phyloP scores from a whole-genome alignment of 2,797 vertebrate genomes.

The Adrianichthys oophorus region DNA sequence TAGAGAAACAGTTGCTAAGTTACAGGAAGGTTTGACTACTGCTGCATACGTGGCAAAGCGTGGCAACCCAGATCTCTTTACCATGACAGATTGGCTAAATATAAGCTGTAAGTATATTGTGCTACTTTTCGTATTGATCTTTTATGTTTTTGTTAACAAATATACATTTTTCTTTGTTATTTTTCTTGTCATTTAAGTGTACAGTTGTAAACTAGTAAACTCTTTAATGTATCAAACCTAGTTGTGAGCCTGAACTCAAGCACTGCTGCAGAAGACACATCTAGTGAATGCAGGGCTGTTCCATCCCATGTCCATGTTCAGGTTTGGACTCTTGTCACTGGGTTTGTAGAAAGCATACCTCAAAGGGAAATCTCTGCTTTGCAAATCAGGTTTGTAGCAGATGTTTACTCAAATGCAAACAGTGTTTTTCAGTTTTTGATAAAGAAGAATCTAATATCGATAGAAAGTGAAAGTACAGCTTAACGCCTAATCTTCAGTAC shows the following conservation, averaged over 20 bases:
- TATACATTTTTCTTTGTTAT: neutral
- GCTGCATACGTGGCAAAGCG: constrained; percentile 81
- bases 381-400: constrained; percentile 80
- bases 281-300: constrained; percentile 78
- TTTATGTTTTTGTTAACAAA: neutral
- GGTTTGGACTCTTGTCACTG: constrained; percentile 74
- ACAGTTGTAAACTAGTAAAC: neutral
- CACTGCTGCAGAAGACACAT: constrained; percentile 21
- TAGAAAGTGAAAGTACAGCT: neutral
- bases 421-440: constrained; percentile 3
- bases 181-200: neutral
- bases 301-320: constrained; percentile 82
- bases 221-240: constrained; percentile 37
- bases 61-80: constrained; percentile 77
- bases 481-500: neutral
- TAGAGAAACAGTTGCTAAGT: constrained; percentile 77
- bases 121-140: neutral
- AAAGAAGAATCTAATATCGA: neutral
- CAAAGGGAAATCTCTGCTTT: constrained; percentile 80
- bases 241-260: constrained; percentile 63
- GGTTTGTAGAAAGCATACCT: constrained; percentile 74
- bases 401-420: neutral
- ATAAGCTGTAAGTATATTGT: constrained; percentile 84
- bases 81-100: constrained; percentile 82
- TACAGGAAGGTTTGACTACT: constrained; percentile 74